Percentiles rank a stretch among this genome's conserved stretches.
phyloP scores from a whole-genome alignment of 2,888 invertebrate genomes.

The Cerastoderma edule region DNA sequence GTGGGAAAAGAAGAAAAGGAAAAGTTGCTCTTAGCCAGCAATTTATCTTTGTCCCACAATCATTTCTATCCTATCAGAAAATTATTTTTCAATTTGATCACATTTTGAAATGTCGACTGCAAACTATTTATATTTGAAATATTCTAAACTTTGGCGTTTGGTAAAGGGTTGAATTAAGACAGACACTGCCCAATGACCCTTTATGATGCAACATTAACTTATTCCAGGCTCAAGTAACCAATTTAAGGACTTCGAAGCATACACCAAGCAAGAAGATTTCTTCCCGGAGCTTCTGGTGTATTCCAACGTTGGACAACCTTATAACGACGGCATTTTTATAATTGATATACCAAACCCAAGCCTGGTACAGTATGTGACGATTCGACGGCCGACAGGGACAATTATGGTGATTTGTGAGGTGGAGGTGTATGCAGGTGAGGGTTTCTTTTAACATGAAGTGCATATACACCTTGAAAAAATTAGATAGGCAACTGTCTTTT shows the following conservation, averaged over 20 bases:
- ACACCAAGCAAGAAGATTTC: not conserved
- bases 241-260: slow-evolving; percentile 12
- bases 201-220: too few species aligned
- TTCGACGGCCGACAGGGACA: slow-evolving; percentile 8
- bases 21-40: too few species aligned
- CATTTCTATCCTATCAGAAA: too few species aligned
- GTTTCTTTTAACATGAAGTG: not conserved
- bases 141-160: too few species aligned
- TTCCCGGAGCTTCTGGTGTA: slow-evolving; percentile 6
- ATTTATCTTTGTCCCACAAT: too few species aligned
- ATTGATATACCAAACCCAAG: not conserved
- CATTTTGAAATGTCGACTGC: too few species aligned
- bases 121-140: too few species aligned
- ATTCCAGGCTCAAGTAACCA: slow-evolving; percentile 6
- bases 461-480: not conserved
- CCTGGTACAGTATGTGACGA: not conserved
- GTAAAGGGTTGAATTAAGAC: too few species aligned
- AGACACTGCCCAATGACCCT: too few species aligned
- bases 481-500: not conserved
- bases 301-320: slow-evolving; percentile 6
- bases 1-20: too few species aligned
- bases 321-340: slow-evolving; percentile 11
- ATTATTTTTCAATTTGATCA: too few species aligned
- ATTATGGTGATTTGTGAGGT: slow-evolving; percentile 22
- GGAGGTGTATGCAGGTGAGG: slow-evolving; percentile 15